These are phyloP conservation scores for Fratercula arctica DNA, from an alignment of 2,797 vertebrate species.

Conservation along the genomic window DNA sequence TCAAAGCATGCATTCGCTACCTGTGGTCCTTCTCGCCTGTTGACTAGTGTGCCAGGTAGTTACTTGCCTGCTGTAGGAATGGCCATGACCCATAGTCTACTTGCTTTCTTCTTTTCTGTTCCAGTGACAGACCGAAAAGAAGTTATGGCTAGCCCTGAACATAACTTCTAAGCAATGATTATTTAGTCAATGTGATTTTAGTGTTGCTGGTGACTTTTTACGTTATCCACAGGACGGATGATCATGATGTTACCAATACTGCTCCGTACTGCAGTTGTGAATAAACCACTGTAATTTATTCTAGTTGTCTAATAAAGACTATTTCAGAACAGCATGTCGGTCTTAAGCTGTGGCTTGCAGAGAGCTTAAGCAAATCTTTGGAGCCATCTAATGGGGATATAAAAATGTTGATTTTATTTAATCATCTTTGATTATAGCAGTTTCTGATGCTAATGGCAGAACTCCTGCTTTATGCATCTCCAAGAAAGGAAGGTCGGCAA, in stretches of 20 bases:
- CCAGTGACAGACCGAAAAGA: neutral
- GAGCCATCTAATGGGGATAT: conserved; percentile 31
- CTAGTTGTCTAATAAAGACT: neutral
- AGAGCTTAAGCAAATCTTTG: conserved; percentile 24
- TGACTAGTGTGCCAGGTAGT: neutral
- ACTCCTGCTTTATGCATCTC: neutral
- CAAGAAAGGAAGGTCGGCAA: neutral
- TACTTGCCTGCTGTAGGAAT: neutral
- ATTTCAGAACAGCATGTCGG: neutral
- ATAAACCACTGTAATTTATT: neutral
- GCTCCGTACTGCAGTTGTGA: neutral
- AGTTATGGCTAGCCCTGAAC: neutral
- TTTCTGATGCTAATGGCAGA: neutral
- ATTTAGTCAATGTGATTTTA: neutral
- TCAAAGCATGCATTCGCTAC: neutral
- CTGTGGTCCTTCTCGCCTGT: neutral
- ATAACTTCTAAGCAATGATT: neutral
- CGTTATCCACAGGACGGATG: neutral
- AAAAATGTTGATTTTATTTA: neutral
- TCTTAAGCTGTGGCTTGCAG: neutral
- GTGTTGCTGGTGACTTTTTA: neutral
- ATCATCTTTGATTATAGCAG: neutral
- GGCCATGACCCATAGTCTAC: neutral
- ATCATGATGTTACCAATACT: neutral
- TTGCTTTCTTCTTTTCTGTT: neutral